Evolutionary conservation across 2,113 vertebrate species (phyloP).

Genomic region (Oreochromis tanganicae): DNA sequence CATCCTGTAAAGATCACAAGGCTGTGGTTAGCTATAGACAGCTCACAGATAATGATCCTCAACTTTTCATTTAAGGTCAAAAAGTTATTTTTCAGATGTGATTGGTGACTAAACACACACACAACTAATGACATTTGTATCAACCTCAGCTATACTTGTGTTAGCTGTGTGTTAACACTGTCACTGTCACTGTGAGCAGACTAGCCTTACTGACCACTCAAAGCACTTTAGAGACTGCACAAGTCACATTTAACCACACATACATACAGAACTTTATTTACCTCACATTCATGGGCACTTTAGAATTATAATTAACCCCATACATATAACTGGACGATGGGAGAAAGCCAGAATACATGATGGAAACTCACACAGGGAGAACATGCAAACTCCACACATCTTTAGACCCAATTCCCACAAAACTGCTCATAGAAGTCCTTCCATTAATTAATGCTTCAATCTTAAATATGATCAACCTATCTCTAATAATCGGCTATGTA

Average conservation of each 20-base stretch:
- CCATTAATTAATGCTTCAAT: too few relatives aligned
- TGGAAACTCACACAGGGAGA: background rate
- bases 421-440: too few relatives aligned
- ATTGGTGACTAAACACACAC: background rate
- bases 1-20: background rate
- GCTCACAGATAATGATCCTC: background rate
- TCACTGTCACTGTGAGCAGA: background rate
- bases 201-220: fast-evolving
- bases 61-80: background rate
- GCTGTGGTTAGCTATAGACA: background rate
- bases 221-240: background rate
- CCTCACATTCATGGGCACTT: background rate
- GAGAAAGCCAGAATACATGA: background rate
- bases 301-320: fast-evolving
- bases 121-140: background rate
- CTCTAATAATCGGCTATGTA: too few relatives aligned
- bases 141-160: background rate
- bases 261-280: background rate
- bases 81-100: background rate
- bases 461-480: too few relatives aligned
- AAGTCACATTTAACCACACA: background rate
- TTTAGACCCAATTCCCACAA: too few relatives aligned
- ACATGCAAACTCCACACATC: too few relatives aligned
- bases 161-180: background rate
- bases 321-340: background rate